A percentile compares a stretch with the other conserved stretches of the same genome.
Conservation (phyloP, 1,140 invertebrate species). For the Planococcus citri region DNA sequence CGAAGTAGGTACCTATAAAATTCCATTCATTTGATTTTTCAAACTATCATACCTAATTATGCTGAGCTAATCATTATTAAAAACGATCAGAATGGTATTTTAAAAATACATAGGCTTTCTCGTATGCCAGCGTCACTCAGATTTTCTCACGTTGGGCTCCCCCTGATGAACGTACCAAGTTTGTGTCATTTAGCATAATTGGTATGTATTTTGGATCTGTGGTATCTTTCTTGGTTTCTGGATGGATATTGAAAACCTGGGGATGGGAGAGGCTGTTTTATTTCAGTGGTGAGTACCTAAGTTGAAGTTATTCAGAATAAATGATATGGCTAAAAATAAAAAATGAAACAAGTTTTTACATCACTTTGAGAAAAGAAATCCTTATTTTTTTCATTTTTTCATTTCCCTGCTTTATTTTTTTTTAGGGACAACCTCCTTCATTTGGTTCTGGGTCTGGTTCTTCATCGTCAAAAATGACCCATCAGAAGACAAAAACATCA, state of each 20-base stretch:
- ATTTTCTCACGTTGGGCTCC: constrained; percentile 48
- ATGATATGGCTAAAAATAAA: no score
- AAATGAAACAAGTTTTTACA: no score
- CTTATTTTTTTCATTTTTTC: no score
- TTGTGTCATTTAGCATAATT: constrained; percentile 63
- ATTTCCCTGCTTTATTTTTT: no score
- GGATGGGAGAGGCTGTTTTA: neutral
- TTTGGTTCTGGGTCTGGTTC: neutral
- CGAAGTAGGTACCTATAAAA: constrained; percentile 35
- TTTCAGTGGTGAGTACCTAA: neutral
- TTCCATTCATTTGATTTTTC: no score
- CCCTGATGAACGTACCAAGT: constrained; percentile 61
- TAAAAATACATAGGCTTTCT: neutral
- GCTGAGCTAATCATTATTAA: no score
- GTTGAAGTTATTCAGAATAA: no score
- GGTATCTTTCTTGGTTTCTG: constrained; percentile 32
- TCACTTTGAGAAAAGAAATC: neutral
- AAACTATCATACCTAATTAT: neutral
- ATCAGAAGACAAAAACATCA: neutral
- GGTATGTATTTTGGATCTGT: constrained; percentile 36
- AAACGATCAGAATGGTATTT: neutral
- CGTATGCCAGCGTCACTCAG: neutral
- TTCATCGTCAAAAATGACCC: neutral
- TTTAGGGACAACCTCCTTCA: neutral
- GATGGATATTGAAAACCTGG: neutral